These are phyloP conservation scores for Leptodactylus fuscus DNA, from an alignment of 2,113 vertebrate species.

Conservation along the genomic window DNA sequence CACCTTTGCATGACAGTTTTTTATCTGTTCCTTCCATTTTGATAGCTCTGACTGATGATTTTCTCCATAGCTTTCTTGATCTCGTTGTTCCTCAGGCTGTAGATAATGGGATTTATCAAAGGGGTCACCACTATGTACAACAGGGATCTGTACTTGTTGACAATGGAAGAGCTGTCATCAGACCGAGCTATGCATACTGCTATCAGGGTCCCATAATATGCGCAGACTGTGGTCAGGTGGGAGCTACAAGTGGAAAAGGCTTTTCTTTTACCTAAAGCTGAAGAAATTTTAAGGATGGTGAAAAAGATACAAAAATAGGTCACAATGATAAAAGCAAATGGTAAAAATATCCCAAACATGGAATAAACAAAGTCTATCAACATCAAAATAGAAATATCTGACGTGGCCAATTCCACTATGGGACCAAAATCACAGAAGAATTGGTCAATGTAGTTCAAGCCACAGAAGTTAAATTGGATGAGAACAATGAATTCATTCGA, in stretches of 20 bases:
- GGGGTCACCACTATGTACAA: slow-evolving; percentile 23
- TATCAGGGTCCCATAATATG: slow-evolving; percentile 33
- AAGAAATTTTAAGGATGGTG: background rate
- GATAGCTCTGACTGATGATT: background rate
- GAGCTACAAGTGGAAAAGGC: slow-evolving; percentile 42
- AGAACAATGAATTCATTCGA: background rate
- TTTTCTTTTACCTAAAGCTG: background rate
- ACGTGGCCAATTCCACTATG: background rate
- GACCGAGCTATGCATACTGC: slow-evolving; percentile 1
- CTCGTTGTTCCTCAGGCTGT: no score
- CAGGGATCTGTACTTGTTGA: background rate
- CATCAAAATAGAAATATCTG: background rate
- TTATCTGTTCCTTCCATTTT: background rate
- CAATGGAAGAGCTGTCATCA: background rate
- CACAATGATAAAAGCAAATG: slow-evolving; percentile 3
- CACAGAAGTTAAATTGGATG: slow-evolving; percentile 17
- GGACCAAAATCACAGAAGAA: no score
- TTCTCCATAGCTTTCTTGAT: background rate
- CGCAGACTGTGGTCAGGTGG: slow-evolving; percentile 9
- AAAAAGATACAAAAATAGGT: slow-evolving; percentile 6
- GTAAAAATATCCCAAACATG: background rate
- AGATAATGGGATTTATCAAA: no score
- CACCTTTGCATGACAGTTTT: background rate
- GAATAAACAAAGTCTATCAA: background rate
- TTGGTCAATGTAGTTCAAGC: background rate